Evolutionary conservation across 2,113 vertebrate species (phyloP).

Genomic region (Equus quagga): DNA sequence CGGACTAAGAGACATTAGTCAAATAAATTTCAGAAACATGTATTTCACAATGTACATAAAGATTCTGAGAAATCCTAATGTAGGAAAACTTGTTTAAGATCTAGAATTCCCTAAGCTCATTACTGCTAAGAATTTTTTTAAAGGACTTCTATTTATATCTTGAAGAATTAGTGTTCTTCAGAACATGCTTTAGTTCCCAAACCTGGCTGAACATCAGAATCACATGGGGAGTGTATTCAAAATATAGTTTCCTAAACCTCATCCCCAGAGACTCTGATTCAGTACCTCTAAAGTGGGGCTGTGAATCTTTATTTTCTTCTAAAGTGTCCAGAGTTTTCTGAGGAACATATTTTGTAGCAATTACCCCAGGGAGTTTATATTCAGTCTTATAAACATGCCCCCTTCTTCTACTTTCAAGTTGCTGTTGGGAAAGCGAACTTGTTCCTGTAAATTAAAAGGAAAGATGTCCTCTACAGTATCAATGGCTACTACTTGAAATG

Average conservation of each 20-base stretch:
- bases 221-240: background rate
- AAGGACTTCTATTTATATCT: constrained; percentile 47
- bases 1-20: background rate
- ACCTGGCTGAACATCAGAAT: constrained; percentile 39
- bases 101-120: background rate
- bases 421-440: background rate
- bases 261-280: background rate
- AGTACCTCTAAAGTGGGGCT: background rate
- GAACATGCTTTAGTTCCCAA: constrained; percentile 35
- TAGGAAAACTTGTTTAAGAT: background rate
- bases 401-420: background rate
- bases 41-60: background rate
- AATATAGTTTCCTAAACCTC: background rate
- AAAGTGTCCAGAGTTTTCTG: background rate
- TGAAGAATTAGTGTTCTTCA: constrained; percentile 31
- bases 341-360: background rate
- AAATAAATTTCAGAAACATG: background rate
- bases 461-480: background rate
- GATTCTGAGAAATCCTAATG: background rate
- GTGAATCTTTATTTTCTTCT: background rate
- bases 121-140: background rate
- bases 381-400: background rate
- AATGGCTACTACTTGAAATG: background rate
- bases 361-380: background rate
- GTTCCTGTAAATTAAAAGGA: background rate